A percentile compares a stretch with the other conserved stretches of the same genome.
phyloP scores from a whole-genome alignment of 2,113 vertebrate genomes.

The Mustela lutreola region DNA sequence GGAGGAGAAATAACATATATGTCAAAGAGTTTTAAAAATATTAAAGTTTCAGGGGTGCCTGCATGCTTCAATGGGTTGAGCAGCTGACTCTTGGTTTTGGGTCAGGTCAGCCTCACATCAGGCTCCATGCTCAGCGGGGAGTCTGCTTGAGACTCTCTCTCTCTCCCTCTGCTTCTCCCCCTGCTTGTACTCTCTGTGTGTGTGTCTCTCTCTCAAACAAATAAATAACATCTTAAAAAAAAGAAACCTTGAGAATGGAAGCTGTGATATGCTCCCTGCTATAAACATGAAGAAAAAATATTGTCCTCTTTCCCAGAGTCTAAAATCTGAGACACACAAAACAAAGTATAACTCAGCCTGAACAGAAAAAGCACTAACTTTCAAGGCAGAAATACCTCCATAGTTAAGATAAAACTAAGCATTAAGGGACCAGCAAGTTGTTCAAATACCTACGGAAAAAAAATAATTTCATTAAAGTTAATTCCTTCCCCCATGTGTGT shows the following conservation, averaged over 20 bases:
- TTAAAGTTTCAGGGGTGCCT: background rate
- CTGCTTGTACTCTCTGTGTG: background rate
- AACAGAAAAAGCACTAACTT: constrained; percentile 54
- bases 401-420: constrained; percentile 41
- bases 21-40: constrained; percentile 29
- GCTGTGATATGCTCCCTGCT: constrained; percentile 15
- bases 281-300: constrained; percentile 55
- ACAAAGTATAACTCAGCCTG: constrained; percentile 10
- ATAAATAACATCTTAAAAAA: background rate
- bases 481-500: background rate
- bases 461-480: constrained; percentile 50
- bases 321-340: constrained; percentile 54
- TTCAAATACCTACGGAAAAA: constrained; percentile 30
- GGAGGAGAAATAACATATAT: constrained; percentile 23
- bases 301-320: constrained; percentile 52
- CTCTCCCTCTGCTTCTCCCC: background rate
- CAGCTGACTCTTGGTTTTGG: background rate
- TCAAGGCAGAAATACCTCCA: constrained; percentile 42
- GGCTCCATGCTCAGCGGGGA: background rate
- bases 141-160: background rate
- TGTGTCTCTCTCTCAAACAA: background rate
- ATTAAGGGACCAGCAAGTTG: background rate
- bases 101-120: background rate
- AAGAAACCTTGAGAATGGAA: constrained; percentile 28
- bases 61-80: background rate